Base-by-base conservation (phyloP, 2,113 vertebrate genomes). In the Psittacara wagleri region DNA sequence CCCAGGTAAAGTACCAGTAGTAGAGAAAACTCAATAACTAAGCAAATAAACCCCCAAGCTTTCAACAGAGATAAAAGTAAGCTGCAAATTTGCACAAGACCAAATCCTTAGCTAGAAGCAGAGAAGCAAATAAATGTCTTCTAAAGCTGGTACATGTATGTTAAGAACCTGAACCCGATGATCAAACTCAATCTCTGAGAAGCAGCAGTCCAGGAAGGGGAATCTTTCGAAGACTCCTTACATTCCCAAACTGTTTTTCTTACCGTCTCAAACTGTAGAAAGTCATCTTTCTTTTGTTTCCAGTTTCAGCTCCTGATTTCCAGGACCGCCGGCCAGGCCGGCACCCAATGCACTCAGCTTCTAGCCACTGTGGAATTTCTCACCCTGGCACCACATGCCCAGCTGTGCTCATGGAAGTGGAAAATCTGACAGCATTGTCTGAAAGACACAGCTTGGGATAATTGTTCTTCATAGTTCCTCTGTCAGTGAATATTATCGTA, bases 401-500 rank as follows among this genome's bases (percentile, higher is more conserved):
- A 96, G 86, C 88, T 97, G 94, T 92, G 95, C 85, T 96, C 91
- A 96, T 91, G 95, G 96, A 98, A 97, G 87, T 94, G 90, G 95
- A 97, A 97, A 98, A 98, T 96, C 92, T 97, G 97, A 97, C 96
- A 97, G 96, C 94, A 97, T 62, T 96, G 96, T 97, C 96, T 97
- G 94, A 97, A 97, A 98, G 96, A 96, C 96, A 97, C 95, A 96
- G 95, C 94, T 97, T 96, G 93, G 94, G 95, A 97, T 95, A 97
- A 97, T 83, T 98, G 91, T 77, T 97, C 95, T 67, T 95, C 94
- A 83, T 88, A 96, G 83, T 81, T 97, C 54, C 84, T 84, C 90
- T 97, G 92, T 97, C 95, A 96, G 86, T 91, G 94, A 96, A 92
- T 88, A 94, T 97, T 96, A 96, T 80, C 83, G n/a, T 94, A 96